Conservation (phyloP, 2,888 invertebrate species). For the Metellina segmentata region DNA sequence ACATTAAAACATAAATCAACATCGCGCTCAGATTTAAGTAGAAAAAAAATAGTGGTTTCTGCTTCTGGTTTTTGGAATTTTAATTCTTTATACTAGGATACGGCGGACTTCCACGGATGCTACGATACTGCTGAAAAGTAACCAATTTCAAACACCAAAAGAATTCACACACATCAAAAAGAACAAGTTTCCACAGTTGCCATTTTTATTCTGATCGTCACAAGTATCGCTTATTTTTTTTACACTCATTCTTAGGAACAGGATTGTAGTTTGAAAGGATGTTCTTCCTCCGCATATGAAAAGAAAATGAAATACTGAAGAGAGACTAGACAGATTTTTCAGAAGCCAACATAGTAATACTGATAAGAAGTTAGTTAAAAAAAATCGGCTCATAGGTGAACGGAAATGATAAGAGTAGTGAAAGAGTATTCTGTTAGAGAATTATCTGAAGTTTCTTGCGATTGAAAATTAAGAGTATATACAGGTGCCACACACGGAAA, state of each 20-base stretch:
- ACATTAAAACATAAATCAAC: too few relatives aligned
- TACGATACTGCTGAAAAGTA: too few relatives aligned
- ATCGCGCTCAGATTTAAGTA: too few relatives aligned
- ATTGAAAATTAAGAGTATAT: background rate
- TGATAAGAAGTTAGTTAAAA: background rate
- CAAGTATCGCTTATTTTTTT: background rate
- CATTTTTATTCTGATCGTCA: conserved; percentile 25
- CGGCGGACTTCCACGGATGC: too few relatives aligned
- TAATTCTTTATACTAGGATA: too few relatives aligned
- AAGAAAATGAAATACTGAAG: conserved; percentile 17
- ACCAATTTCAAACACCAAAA: too few relatives aligned
- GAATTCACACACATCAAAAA: too few relatives aligned
- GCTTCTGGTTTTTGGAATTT: too few relatives aligned
- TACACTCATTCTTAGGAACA: conserved; percentile 61
- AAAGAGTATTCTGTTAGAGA: background rate
- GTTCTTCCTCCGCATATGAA: conserved; percentile 4
- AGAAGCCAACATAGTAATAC: conserved; percentile 8
- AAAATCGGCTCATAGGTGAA: background rate
- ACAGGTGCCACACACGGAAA: background rate
- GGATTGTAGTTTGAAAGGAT: background rate
- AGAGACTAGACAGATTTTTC: conserved; percentile 47
- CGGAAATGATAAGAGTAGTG: background rate
- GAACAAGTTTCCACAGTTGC: background rate
- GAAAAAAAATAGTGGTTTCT: too few relatives aligned
- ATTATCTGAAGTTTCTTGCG: too few relatives aligned